Conservation (phyloP, 2,888 invertebrate genomes). For the Podotricha telesiphe region DNA sequence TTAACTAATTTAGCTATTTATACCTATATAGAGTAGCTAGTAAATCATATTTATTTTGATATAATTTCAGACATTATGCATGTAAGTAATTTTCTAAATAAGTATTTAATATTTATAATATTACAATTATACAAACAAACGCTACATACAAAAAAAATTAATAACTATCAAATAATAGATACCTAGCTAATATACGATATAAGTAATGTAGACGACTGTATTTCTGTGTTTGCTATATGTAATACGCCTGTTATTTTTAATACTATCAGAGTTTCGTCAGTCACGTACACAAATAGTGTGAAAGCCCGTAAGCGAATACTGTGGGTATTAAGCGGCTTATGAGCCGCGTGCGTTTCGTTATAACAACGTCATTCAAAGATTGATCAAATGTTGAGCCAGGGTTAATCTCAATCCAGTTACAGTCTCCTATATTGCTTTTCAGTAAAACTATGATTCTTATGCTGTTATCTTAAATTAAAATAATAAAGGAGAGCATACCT, state of each 20-base stretch:
- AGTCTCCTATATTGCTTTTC: neutral
- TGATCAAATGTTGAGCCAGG: neutral
- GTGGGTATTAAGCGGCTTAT: constrained; percentile 22
- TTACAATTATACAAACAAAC: too few species aligned
- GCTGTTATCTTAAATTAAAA: too few species aligned
- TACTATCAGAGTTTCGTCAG: constrained; percentile 21
- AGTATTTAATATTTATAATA: too few species aligned
- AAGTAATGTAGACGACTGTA: neutral
- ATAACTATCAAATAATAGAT: too few species aligned
- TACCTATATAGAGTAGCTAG: too few species aligned
- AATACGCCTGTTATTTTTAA: constrained; percentile 18
- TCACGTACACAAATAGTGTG: constrained; percentile 26
- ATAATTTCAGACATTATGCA: too few species aligned
- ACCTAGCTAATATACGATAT: too few species aligned
- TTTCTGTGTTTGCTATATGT: neutral
- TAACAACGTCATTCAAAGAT: constrained; percentile 12
- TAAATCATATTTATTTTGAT: too few species aligned
- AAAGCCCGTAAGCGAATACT: constrained; percentile 11
- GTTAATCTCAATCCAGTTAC: neutral
- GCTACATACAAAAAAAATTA: too few species aligned
- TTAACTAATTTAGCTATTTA: too few species aligned
- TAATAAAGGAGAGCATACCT: too few species aligned
- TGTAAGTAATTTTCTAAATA: too few species aligned
- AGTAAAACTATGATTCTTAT: neutral
- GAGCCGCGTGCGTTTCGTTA: constrained; percentile 19